A percentile compares a stretch with the other conserved stretches of the same genome.
Conservation (phyloP, 2,888 invertebrate genomes). For the Punctoribates punctum region DNA sequence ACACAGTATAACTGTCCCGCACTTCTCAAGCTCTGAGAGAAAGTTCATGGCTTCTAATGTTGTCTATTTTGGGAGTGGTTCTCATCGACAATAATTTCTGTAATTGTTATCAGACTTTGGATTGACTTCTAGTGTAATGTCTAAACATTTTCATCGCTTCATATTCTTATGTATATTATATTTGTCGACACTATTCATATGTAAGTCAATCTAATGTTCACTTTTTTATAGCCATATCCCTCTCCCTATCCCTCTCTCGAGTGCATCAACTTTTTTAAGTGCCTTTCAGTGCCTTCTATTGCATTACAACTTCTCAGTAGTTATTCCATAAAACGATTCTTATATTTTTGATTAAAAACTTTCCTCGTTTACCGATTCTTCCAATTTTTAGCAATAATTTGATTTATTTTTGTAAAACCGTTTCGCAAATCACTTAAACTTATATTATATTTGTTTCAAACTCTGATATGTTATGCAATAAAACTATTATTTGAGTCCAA, state of each 20-base stretch:
- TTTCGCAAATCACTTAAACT: no score
- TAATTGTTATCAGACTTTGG: not conserved
- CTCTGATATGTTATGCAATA: not conserved
- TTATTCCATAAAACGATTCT: not conserved
- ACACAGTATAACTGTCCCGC: constrained; percentile 1
- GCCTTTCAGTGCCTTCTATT: constrained; percentile 8
- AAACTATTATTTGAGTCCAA: not conserved
- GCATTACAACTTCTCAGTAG: not conserved
- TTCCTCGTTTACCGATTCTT: no score
- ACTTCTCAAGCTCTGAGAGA: not conserved
- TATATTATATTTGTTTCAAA: not conserved
- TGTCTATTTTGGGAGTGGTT: constrained; percentile 37
- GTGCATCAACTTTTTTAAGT: not conserved
- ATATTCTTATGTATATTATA: constrained; percentile 20
- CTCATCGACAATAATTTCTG: not conserved
- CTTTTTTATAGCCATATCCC: not conserved
- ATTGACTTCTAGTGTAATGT: not conserved
- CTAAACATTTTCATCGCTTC: not conserved
- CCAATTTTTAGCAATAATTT: no score
- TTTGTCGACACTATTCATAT: constrained; percentile 10
- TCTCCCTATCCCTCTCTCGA: not conserved
- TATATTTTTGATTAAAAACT: no score
- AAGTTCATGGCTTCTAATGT: constrained; percentile 28
- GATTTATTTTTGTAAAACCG: not conserved
- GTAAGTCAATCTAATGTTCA: constrained; percentile 1